These are phyloP conservation scores for Platycheirus rosarum DNA, from an alignment of 2,888 invertebrate species.

Conservation along the genomic window DNA sequence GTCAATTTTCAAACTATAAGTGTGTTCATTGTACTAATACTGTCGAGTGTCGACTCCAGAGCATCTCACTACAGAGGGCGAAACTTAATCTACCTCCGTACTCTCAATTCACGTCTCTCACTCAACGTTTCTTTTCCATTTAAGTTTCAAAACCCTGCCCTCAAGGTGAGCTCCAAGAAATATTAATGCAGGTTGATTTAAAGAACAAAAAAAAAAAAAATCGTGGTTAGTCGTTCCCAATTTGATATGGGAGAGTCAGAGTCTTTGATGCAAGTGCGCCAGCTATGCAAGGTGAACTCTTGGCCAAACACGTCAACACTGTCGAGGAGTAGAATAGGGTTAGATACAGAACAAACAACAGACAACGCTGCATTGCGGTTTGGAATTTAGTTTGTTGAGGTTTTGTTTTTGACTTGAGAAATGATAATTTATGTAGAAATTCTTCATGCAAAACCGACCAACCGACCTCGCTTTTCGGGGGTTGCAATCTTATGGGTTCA, in stretches of 20 bases:
- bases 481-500: constrained; percentile 30
- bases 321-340: constrained; percentile 28
- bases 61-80: constrained; percentile 11
- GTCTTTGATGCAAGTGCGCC: constrained; percentile 20
- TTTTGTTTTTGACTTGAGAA: constrained; percentile 40
- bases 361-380: constrained; percentile 53
- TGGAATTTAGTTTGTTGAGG: constrained; percentile 45
- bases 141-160: constrained; percentile 41
- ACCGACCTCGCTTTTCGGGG: constrained; percentile 37
- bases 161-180: constrained; percentile 48
- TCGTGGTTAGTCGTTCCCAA: constrained; percentile 62
- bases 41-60: background rate
- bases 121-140: constrained; percentile 15
- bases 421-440: constrained; percentile 70
- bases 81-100: background rate
- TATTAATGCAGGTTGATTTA: constrained; percentile 15
- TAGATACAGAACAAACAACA: constrained; percentile 16
- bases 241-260: constrained; percentile 32
- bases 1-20: constrained; percentile 38
- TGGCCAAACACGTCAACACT: constrained; percentile 23
- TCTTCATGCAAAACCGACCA: constrained; percentile 65
- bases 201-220: constrained; percentile 12
- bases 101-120: constrained; percentile 10
- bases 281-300: constrained; percentile 60
- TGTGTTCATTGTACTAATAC: background rate